Base-by-base conservation (phyloP, 1,140 invertebrate species). In the Bombus cullumanus region DNA sequence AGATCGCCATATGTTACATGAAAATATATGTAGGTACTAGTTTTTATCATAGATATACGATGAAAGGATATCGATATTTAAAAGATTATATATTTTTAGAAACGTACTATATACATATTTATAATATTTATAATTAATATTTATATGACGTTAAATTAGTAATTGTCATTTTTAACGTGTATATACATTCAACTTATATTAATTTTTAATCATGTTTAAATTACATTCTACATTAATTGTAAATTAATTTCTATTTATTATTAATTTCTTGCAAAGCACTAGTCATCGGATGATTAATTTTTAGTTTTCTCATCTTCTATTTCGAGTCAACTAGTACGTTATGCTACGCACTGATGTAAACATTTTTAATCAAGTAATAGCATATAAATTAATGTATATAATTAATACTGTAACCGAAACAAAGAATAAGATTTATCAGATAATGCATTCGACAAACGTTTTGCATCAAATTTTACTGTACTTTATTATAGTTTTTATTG, bases 41-140 rank as follows among this genome's bases (percentile, higher is more conserved):
- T 3, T 77, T 64, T 62, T 41, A 31, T n/a, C n/a, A 39, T 31
- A 41, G 6, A 39, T 12, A 39, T 68, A 28, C 39, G 15, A 77
- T 31, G 10, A n/a, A 64, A 57, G 8, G 25, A 22, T n/a, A 64
- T 62, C 1, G 8, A 28, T 31, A 76, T n/a, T 39, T 59, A n/a
- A 76, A 34, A 25, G 22, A 37, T 53, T 59, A 39, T 76, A 76
- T 76, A 76, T 34, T 59, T 62, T 76, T 59, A 76, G 13, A 75
- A 59, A 76, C n/a, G 13, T 59, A 39, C 2, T 43, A 43, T 43
- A 25, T 66, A 43, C 34, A 78, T 28, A 78, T 28, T 39, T 78
- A 59, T 76, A 62, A 3, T n/a, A 9, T 37, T 47, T 18, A 66
- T 47, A 41, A 41, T 15, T 68, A 66, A 43, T n/a, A 28, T 68